phyloP scores from a whole-genome alignment of 2,888 invertebrate genomes.

The Synanthedon andrenaeformis region DNA sequence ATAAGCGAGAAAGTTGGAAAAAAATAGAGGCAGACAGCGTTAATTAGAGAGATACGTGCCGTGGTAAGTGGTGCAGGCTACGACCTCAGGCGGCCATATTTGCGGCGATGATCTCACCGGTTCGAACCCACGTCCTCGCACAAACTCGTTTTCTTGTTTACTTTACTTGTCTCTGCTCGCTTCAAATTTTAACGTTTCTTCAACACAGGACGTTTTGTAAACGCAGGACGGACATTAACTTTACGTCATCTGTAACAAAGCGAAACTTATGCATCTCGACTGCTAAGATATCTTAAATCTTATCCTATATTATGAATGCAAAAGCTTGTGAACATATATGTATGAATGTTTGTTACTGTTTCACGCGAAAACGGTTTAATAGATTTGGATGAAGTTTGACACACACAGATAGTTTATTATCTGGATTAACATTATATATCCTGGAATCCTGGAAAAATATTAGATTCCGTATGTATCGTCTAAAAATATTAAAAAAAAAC shows the following conservation, averaged over 20 bases:
- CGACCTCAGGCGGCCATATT: constrained; percentile 54
- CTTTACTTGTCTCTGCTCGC: constrained; percentile 46
- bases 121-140: constrained; percentile 56
- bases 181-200: constrained; percentile 50
- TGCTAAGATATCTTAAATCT: too few species aligned
- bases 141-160: constrained; percentile 67
- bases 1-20: not conserved
- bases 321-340: too few species aligned
- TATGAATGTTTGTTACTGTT: too few species aligned
- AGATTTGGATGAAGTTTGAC: too few species aligned
- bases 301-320: too few species aligned
- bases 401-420: too few species aligned
- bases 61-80: constrained; percentile 50
- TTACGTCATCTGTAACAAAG: constrained; percentile 36
- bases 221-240: constrained; percentile 15
- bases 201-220: constrained; percentile 42
- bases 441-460: too few species aligned
- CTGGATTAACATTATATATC: too few species aligned
- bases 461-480: too few species aligned
- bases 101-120: constrained; percentile 62
- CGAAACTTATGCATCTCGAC: too few species aligned
- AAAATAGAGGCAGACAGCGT: constrained; percentile 18
- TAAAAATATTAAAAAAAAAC: too few species aligned
- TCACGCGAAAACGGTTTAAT: too few species aligned
- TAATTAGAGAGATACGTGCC: constrained; percentile 60